Evolutionary conservation across 2,797 vertebrate species (phyloP).

Genomic region (Hypotaenidia okinawae): DNA sequence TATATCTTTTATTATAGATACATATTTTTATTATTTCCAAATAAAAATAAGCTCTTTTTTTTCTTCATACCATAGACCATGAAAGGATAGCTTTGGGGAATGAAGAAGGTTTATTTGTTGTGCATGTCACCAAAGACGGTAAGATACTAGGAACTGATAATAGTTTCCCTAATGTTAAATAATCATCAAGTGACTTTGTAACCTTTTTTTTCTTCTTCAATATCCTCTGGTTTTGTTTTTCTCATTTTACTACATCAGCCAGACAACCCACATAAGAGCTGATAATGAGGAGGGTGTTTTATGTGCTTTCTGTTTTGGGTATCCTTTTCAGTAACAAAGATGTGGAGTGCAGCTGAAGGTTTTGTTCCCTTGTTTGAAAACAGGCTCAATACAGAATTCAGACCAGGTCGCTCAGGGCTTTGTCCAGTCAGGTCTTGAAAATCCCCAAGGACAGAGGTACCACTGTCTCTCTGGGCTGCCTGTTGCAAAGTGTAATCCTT

Average conservation of each 20-base stretch:
- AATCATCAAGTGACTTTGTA: neutral
- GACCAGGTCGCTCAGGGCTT: neutral
- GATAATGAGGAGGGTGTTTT: neutral
- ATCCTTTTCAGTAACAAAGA: neutral
- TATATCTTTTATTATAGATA: too few species aligned
- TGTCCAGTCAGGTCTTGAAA: neutral
- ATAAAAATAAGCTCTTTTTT: neutral
- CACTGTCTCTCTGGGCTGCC: neutral
- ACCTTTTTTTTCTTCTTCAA: neutral
- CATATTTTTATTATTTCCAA: neutral
- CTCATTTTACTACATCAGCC: neutral
- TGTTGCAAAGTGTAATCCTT: neutral
- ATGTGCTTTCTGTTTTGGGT: neutral
- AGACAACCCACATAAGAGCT: neutral
- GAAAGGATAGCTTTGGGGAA: constrained; percentile 97
- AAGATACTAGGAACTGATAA: constrained; percentile 66
- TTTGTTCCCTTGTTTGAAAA: neutral
- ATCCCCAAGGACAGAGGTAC: neutral
- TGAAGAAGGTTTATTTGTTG: constrained; percentile 95
- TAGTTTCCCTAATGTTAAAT: neutral
- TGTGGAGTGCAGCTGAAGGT: neutral
- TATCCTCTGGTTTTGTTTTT: constrained; percentile 1
- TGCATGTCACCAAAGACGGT: constrained; percentile 99
- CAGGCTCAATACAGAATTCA: neutral
- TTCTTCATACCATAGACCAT: constrained; percentile 84